These are phyloP conservation scores for Hylomyscus alleni DNA, from an alignment of 2,797 vertebrate species.

Conservation along the genomic window DNA sequence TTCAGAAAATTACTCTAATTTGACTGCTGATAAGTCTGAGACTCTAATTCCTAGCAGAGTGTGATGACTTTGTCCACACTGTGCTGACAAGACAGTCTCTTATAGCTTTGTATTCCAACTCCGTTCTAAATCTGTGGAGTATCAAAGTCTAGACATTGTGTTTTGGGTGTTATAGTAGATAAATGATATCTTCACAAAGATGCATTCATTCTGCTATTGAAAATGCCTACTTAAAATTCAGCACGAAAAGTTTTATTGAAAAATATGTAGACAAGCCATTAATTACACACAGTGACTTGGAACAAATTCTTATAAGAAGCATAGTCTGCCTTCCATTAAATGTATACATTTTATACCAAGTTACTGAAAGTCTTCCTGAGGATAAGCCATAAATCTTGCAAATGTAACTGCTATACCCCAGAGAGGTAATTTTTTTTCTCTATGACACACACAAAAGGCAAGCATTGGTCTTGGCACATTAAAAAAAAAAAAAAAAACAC, in stretches of 20 bases:
- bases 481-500: not conserved
- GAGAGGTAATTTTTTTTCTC: conserved; percentile 51
- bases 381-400: conserved; percentile 76
- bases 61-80: conserved; percentile 69
- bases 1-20: conserved; percentile 64
- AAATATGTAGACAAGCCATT: conserved; percentile 84
- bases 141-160: conserved; percentile 79
- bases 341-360: conserved; percentile 75
- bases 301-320: conserved; percentile 74
- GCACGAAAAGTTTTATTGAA: conserved; percentile 77
- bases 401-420: not conserved
- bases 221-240: conserved; percentile 86
- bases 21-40: conserved; percentile 59
- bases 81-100: conserved; percentile 73
- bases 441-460: not conserved
- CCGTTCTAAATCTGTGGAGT: conserved; percentile 69
- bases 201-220: conserved; percentile 75
- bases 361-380: conserved; percentile 58
- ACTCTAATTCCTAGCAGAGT: conserved; percentile 52
- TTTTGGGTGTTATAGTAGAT: conserved; percentile 75
- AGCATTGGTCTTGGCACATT: not conserved
- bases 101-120: conserved; percentile 72
- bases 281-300: conserved; percentile 85
- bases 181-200: conserved; percentile 83
- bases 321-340: conserved; percentile 68